phyloP scores from a whole-genome alignment of 2,797 vertebrate species.

The Sebastes taczanowskii region DNA sequence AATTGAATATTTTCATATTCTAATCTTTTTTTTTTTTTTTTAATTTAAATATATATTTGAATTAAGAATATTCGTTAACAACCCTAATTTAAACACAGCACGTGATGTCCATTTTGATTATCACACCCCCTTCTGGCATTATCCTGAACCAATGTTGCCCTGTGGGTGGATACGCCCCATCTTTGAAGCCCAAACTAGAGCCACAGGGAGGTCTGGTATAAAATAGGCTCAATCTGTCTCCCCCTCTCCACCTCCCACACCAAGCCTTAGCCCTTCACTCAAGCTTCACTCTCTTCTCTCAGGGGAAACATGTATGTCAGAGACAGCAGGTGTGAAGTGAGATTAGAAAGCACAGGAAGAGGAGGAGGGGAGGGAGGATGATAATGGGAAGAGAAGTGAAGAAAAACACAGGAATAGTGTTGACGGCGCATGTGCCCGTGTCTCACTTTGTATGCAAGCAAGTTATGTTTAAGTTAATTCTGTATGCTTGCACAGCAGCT shows the following conservation, averaged over 20 bases:
- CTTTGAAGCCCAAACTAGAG: constrained; percentile 61
- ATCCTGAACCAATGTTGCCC: constrained; percentile 43
- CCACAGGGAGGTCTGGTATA: constrained; percentile 65
- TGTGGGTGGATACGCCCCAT: constrained; percentile 65
- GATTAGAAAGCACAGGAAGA: constrained; percentile 75
- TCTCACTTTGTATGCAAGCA: constrained; percentile 62
- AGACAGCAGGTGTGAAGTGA: constrained; percentile 81
- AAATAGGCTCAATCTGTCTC: constrained; percentile 71
- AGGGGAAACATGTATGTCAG: constrained; percentile 78
- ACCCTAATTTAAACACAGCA: background rate
- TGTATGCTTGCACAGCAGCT: constrained; percentile 64
- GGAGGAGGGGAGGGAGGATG: constrained; percentile 43
- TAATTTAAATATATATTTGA: too few relatives aligned
- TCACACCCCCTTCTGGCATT: constrained; percentile 30
- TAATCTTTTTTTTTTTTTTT: too few relatives aligned
- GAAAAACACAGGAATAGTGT: constrained; percentile 55
- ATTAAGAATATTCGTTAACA: too few relatives aligned
- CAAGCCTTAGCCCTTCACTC: constrained; percentile 69
- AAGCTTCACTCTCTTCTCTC: constrained; percentile 72
- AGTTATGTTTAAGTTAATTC: constrained; percentile 64
- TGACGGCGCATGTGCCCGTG: constrained; percentile 28
- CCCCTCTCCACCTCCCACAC: constrained; percentile 70
- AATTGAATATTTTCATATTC: too few relatives aligned
- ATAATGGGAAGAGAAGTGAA: constrained; percentile 58
- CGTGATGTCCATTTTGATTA: constrained; percentile 41